Conservation (phyloP, 2,797 vertebrate genomes). For the Columba guinea region DNA sequence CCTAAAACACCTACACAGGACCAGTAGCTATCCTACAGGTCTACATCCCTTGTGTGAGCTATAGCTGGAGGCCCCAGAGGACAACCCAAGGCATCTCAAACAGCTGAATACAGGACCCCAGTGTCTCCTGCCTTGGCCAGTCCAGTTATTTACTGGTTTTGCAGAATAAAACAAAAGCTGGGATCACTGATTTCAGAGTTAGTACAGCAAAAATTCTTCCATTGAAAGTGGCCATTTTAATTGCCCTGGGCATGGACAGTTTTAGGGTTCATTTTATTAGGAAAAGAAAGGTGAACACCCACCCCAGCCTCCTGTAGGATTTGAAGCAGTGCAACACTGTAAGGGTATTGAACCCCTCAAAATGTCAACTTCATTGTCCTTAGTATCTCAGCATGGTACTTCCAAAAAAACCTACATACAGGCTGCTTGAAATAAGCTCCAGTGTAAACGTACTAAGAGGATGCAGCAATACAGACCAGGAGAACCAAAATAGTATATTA, state of each 20-base stretch:
- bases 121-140: neutral
- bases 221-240: neutral
- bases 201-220: neutral
- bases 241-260: neutral
- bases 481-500: slow-evolving; percentile 56
- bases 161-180: neutral
- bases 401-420: neutral
- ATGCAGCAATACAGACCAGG: neutral
- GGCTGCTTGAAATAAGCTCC: neutral
- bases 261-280: neutral
- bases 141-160: neutral
- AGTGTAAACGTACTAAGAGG: neutral
- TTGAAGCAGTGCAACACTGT: neutral
- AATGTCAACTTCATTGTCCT: neutral
- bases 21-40: neutral
- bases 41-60: neutral
- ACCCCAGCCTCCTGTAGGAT: neutral
- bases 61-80: neutral
- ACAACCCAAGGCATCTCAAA: neutral
- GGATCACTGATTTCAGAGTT: neutral
- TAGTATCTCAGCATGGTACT: neutral
- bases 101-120: neutral
- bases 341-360: neutral
- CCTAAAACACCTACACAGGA: neutral
- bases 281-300: neutral